Base-by-base conservation (phyloP, 2,888 invertebrate species). In the Campoletis raptor region DNA sequence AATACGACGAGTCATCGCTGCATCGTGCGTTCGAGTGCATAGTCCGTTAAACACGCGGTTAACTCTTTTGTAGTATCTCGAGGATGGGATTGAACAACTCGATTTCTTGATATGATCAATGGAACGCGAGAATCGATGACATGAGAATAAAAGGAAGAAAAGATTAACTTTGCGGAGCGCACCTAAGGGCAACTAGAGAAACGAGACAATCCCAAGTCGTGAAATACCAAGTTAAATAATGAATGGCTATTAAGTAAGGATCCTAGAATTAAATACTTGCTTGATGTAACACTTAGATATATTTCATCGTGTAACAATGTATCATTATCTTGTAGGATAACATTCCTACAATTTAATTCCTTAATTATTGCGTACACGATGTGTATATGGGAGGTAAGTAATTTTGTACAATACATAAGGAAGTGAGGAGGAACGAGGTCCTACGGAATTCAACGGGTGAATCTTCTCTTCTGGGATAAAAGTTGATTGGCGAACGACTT, bases 401-500 rank as follows among this genome's bases (percentile, higher is more conserved):
- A 70, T 40, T 57, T 64, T 66, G 64, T 72, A 64, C 64, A 67
- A 69, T 69, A 52, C 48, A 81, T 72, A 37, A 81, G 81, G 81
- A 83, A 80, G 84, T 36, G 21, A 64, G 78, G 30, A 81, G 79
- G 24, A 81, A 76, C 74, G 81, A 74, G 74, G 81, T 76, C 73
- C 79, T 79, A 10, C 54, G 84, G 86, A 84, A 86, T 86, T 81
- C 79, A 84, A 64, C 52, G 78, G 79, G 81, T 79, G 83, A 84
- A 86, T 84, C 81, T 82, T 67, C 61, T 67, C 69, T 52, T 73
- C 83, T 74, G 86, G 85, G 80, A 83, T 86, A 83, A 83, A 79
- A 64, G 79, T 79, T 84, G 81, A 86, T 86, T 86, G 86, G 84
- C 70, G 79, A 86, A 86, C 84, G 84, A 86, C 84, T 86, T 86